Evolutionary conservation across 2,797 vertebrate species (phyloP), one percentile per base, ranked within the genome.

Genomic region (Neosilurus mollespiculum): DNA sequence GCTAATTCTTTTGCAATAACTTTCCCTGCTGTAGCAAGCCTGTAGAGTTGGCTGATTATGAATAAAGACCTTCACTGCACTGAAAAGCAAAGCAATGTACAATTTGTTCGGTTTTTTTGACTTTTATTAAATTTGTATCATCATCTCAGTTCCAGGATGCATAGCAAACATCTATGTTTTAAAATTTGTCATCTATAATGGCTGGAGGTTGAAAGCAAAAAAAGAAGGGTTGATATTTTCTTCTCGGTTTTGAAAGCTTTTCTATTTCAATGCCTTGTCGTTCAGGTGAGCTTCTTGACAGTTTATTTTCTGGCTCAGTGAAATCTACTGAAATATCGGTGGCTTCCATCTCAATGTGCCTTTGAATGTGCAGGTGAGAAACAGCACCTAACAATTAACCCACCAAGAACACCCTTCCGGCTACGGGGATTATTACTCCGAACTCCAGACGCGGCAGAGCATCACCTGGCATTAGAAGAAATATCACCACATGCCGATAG

Each of bases 281-380:
- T 71, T 12, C 81, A 83, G 73, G 53, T 83, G 81, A 83, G 53
- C 9, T 43, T 56, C 34, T 67, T 59, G 34, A 62, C 69, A 62
- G 69, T 53, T 73, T 26, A 16, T 26, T 81, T 73, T 81, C 80
- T 64, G 56, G 53, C 54, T 76, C 26, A 3, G 61, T 71, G 61
- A 34, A 67, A 77, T 67, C 49, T 82, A 18, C 11, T 73, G 64
- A 78, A 49, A 43, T 22, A 49, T 7, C 8, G 9, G 58, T 76
- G 12, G 9, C 59, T 81, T 53, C 69, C 59, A 56, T 65, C 26
- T 75, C 43, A 54, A n/a, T 64, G 69, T 62, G 58, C 26, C 69
- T 62, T 75, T 82, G 70, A 75, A 37, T 34, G 59, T 75, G 81
- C 81, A 82, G 81, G 81, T 82, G 79, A 53, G 59, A 34, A 75